Conservation (phyloP, 2,113 vertebrate species). For the Colius striatus region DNA sequence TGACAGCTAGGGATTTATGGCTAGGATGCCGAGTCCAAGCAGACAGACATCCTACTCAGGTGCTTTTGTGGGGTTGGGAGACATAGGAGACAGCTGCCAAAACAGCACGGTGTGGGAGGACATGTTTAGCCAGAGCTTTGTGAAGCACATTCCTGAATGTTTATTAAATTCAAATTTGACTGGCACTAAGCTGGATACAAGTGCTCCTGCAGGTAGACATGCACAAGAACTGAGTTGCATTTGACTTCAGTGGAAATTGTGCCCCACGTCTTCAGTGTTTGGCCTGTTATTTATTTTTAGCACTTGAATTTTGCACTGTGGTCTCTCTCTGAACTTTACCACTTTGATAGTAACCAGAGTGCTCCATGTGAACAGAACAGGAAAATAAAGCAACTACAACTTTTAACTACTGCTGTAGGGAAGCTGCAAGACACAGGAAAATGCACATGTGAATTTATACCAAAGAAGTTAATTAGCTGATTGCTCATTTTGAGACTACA, state of each 20-base stretch:
- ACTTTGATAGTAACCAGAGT: constrained; percentile 5
- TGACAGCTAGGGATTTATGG: constrained; percentile 30
- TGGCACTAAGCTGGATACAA: neutral
- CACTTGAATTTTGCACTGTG: neutral
- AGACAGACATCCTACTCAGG: constrained; percentile 6
- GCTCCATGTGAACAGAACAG: neutral
- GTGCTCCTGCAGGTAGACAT: neutral
- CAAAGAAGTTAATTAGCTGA: neutral
- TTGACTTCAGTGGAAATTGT: neutral
- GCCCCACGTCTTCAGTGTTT: neutral
- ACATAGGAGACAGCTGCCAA: neutral
- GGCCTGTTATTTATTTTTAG: constrained; percentile 15
- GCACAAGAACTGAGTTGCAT: neutral
- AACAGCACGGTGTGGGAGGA: neutral
- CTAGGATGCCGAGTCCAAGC: neutral
- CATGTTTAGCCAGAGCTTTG: neutral
- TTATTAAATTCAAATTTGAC: neutral
- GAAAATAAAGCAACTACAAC: neutral
- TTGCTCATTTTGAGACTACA: neutral
- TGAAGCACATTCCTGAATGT: neutral
- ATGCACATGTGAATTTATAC: neutral
- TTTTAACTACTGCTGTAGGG: neutral
- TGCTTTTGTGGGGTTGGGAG: neutral
- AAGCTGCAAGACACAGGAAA: neutral
- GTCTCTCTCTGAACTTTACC: neutral